These are phyloP conservation scores for Pampus argenteus DNA, from an alignment of 2,797 vertebrate species.

Conservation along the genomic window DNA sequence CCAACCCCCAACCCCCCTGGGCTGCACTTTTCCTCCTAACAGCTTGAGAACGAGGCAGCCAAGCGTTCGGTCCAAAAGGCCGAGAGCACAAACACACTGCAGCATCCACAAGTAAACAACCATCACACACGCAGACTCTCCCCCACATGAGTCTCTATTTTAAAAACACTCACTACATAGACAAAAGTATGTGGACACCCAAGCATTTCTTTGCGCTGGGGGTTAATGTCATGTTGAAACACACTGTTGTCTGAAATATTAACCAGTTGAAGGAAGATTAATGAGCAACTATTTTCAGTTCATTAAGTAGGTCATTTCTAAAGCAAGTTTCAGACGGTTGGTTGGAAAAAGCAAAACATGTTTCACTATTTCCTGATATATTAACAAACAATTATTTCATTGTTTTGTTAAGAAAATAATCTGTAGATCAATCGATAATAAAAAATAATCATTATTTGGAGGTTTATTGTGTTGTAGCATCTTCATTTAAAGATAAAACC, in stretches of 20 bases:
- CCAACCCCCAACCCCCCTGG: slow-evolving; percentile 9
- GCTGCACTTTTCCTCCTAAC: slow-evolving; percentile 61
- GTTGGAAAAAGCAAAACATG: background rate
- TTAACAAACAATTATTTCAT: too few species aligned
- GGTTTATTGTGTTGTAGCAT: background rate
- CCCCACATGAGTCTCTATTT: slow-evolving; percentile 36
- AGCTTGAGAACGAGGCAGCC: slow-evolving; percentile 45
- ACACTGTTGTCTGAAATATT: too few species aligned
- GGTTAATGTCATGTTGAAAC: too few species aligned
- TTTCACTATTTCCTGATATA: too few species aligned
- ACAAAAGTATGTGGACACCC: slow-evolving; percentile 21
- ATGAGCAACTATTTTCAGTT: background rate
- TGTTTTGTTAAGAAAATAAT: too few species aligned
- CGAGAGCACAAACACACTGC: slow-evolving; percentile 59
- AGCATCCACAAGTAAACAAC: slow-evolving; percentile 40
- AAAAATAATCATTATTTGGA: background rate
- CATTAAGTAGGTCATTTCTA: background rate
- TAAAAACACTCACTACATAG: slow-evolving; percentile 25
- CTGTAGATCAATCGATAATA: background rate
- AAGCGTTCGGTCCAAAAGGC: slow-evolving; percentile 47
- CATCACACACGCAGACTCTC: slow-evolving; percentile 21
- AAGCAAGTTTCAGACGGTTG: background rate
- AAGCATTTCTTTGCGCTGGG: background rate
- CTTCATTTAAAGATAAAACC: background rate
- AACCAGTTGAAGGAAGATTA: background rate